A percentile compares a stretch with the other conserved stretches of the same genome.
Conservation (phyloP, 1,140 invertebrate genomes). For the Drosophila kohkoa region DNA sequence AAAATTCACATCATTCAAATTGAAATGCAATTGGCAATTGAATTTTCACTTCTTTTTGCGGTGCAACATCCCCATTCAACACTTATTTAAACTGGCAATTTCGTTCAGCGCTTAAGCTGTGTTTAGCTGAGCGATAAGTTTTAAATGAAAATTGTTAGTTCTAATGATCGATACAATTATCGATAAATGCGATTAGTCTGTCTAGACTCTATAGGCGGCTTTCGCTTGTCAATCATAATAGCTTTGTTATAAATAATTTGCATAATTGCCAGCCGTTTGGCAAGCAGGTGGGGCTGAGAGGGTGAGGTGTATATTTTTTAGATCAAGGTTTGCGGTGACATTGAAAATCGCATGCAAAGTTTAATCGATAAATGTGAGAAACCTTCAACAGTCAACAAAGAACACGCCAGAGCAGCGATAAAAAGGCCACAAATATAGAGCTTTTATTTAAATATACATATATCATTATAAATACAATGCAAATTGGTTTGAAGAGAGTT, state of each 20-base stretch:
- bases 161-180: conserved; percentile 9
- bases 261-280: conserved; percentile 61
- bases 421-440: neutral
- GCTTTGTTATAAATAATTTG: conserved; percentile 58
- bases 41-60: conserved; percentile 73
- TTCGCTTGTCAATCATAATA: conserved; percentile 36
- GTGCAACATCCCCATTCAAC: conserved; percentile 8
- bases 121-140: conserved; percentile 19
- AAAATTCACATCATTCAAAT: conserved; percentile 81
- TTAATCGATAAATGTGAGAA: conserved; percentile 71
- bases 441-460: conserved; percentile 24
- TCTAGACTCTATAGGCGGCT: conserved; percentile 14
- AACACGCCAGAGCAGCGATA: conserved; percentile 33
- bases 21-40: conserved; percentile 78
- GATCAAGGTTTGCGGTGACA: conserved; percentile 75
- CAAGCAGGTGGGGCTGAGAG: neutral
- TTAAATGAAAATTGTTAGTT: conserved; percentile 8
- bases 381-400: conserved; percentile 62
- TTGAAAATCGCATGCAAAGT: conserved; percentile 80
- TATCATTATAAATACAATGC: conserved; percentile 9
- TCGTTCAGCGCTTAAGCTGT: conserved; percentile 2
- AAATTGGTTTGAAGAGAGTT: conserved; percentile 9
- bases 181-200: conserved; percentile 14
- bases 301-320: conserved; percentile 38
- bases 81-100: conserved; percentile 17